Base-by-base conservation (phyloP, 2,888 invertebrate species). In the Anorthoa munda region DNA sequence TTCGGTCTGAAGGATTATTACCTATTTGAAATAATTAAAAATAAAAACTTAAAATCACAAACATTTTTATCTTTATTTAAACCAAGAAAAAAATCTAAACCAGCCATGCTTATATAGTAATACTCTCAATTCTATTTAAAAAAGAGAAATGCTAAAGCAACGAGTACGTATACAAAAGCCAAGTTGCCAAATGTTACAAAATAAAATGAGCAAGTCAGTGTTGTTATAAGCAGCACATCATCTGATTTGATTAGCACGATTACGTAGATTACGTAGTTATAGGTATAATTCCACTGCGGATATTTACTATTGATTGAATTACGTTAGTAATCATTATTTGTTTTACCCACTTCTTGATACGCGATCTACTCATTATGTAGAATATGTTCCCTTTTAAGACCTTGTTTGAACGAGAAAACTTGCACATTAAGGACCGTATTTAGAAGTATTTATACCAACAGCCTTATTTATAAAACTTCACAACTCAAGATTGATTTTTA, bases 191-290 rank as follows among this genome's bases (percentile, higher is more conserved):
- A n/a, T 58, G 26, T 2, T 11, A n/a, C 39, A 23, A 50, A 39
- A 72, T 23, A 21, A 45, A 13, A 51, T 21, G 1, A 46, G 21
- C 45, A 73, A 65, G 50, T 65, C 74, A 65, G 31, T 74, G 65
- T 73, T 75, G 18, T 67, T 56, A 56, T 26, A 46, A 46, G 68
- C 21, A 61, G 60, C 31, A 21, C 13, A 61, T 21, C 21, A 60
- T 39, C n/a, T 45, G 61, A 69, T 69, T 75, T 17, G 72, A 65
- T 72, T 50, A 72, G 11, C 9, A 2, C 18, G 77, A 77, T 77
- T 55, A 60, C 50, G 60, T 77, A 65, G 4, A 39, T 21, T 39
- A 39, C 39, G 15, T n/a, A 18, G n/a, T 9, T 48, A 26, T 26
- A 61, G 26, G 7, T 68, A 58, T 73, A 58, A 71, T 76, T 77